Evolutionary conservation across 2,113 vertebrate genomes (phyloP), one percentile per base, ranked within the genome.

Genomic region (Crotalus viridis): DNA sequence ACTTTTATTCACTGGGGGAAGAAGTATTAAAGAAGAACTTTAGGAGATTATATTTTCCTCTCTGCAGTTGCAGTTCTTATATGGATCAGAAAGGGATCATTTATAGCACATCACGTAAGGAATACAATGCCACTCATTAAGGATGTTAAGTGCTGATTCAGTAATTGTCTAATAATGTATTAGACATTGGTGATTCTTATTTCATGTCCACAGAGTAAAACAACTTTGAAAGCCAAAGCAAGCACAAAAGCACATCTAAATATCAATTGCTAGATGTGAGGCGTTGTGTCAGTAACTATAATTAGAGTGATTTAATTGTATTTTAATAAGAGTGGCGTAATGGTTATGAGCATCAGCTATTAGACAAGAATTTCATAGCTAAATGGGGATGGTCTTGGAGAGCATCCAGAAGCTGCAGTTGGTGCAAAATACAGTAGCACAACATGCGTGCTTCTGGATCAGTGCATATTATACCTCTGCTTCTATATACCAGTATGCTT

Each of bases 1-100:
- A 89, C 22, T 90, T 22, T 89, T 94, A 93, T 87, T 59, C 52
- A 90, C 69, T n/a, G 69, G 81, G 1, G 92, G 17, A 26, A 89
- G 93, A 81, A n/a, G 94, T 94, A 90, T 94, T 91, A 54, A 92
- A 93, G 39, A 39, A 95, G 57, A 51, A 92, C 10, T 81, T 21
- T 90, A 87, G 10, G 89, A 69, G 57, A 92, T 93, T 85, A 28
- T 4, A 19, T 48, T 94, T 94, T 33, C 81, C 10, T 48, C n/a
- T 19, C 9, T 92, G 88, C 64, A 74, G 5, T 74, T 74, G 69
- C 26, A 51, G 1, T 59, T 92, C 39, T 85, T 56, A 85, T 88
- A 8, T 94, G 92, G 10, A 57, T 91, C 88, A 52, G 5, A 7
- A 94, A 9, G 56, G 91, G 52, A 10, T 88, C 90, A 91, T 94